Conservation (phyloP, 2,113 vertebrate genomes). For the Chaetodon trifascialis region DNA sequence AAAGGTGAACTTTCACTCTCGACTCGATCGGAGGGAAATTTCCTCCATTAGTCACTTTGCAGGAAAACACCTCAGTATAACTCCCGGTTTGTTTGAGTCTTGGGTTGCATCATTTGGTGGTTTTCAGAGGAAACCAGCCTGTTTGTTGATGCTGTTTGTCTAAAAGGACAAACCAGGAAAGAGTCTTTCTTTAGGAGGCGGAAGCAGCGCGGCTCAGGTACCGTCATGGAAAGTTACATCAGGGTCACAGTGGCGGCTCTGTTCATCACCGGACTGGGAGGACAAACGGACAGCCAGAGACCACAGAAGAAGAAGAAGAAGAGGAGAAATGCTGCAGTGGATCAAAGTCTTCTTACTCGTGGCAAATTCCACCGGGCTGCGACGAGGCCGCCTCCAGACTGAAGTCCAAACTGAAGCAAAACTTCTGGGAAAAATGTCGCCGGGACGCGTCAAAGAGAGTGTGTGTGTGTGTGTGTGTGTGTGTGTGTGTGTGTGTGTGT, state of each 20-base stretch:
- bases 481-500: conserved; percentile 14
- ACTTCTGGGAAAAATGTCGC: conserved; percentile 67
- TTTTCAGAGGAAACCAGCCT: conserved; percentile 19
- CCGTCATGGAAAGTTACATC: conserved; percentile 54
- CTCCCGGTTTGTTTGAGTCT: conserved; percentile 18
- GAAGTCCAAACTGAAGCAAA: conserved; percentile 69
- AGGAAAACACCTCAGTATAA: conserved; percentile 2
- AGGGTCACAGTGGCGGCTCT: conserved; percentile 41
- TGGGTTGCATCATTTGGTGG: conserved; percentile 24
- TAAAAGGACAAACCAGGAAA: conserved; percentile 49
- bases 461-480: conserved; percentile 11
- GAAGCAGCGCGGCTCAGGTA: conserved; percentile 48
- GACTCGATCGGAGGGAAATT: conserved; percentile 1
- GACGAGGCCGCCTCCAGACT: conserved; percentile 61
- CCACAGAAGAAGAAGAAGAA: conserved; percentile 59
- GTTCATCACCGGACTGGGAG: conserved; percentile 4
- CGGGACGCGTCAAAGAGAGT: conserved; percentile 41
- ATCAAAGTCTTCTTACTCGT: conserved; percentile 64
- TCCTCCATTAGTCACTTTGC: background rate
- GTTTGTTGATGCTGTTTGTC: conserved; percentile 43
- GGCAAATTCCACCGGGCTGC: conserved; percentile 74
- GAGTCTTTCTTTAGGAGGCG: conserved; percentile 33
- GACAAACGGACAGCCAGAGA: conserved; percentile 29
- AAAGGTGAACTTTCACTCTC: conserved; percentile 16
- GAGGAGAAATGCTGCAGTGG: conserved; percentile 10